Evolutionary conservation across 30 jellyfish, hydroid and myxozoan species (phyloP).

Genomic region (Hydractinia symbiolongicarpus): DNA sequence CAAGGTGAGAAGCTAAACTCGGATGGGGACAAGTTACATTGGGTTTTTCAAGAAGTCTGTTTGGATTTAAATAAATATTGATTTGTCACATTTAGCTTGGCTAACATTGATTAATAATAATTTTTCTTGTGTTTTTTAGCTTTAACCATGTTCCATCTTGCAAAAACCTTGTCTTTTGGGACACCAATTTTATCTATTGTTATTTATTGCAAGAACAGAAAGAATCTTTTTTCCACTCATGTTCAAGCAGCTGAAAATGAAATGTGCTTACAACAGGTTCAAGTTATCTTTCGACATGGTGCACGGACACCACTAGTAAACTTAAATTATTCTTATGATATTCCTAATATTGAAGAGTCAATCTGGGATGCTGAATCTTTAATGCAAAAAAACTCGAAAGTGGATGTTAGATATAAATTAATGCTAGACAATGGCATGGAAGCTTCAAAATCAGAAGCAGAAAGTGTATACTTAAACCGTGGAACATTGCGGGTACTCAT

Average conservation of each 20-base stretch:
- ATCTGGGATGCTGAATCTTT: constrained; percentile 29
- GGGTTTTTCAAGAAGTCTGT: too few relatives aligned
- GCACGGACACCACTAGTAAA: constrained; percentile 60
- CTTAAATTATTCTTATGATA: constrained; percentile 21
- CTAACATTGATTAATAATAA: too few relatives aligned
- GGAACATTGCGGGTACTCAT: too few relatives aligned
- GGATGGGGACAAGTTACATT: too few relatives aligned
- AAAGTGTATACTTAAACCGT: too few relatives aligned
- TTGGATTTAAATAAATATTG: too few relatives aligned
- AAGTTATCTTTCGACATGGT: constrained; percentile 56
- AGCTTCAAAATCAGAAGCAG: too few relatives aligned
- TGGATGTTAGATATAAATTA: constrained; percentile 9
- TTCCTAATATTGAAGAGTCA: constrained; percentile 46
- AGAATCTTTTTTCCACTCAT: neutral
- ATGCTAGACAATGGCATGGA: neutral
- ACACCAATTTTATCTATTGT: neutral
- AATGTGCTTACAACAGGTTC: constrained; percentile 36
- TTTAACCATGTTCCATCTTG: too few relatives aligned
- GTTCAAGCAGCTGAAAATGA: constrained; percentile 13
- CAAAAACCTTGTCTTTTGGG: neutral
- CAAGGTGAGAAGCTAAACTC: too few relatives aligned
- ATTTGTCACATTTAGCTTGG: too few relatives aligned
- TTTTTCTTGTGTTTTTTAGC: too few relatives aligned
- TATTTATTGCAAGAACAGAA: neutral
- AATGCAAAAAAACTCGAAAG: neutral